Conservation (phyloP, 2,888 invertebrate species). For the Pomacea canaliculata region DNA sequence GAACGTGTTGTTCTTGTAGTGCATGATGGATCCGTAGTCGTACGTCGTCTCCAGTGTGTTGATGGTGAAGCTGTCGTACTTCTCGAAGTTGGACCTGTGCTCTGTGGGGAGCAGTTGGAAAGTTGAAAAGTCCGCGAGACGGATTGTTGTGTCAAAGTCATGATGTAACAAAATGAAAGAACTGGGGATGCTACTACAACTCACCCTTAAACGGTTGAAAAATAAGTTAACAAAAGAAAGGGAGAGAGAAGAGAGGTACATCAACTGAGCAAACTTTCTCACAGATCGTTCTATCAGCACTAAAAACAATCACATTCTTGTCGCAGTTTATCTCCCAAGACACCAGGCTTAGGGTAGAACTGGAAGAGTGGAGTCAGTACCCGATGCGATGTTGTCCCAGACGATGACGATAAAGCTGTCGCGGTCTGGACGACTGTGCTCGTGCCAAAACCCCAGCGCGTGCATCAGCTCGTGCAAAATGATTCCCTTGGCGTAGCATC, state of each 20-base stretch:
- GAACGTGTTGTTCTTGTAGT: slow-evolving; percentile 76
- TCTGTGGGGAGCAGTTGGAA: slow-evolving; percentile 56
- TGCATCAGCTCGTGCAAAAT: slow-evolving; percentile 85
- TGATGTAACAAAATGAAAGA: not conserved
- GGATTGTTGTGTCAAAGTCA: too few relatives aligned
- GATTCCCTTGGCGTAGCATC: slow-evolving; percentile 73
- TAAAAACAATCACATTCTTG: too few relatives aligned
- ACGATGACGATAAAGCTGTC: slow-evolving; percentile 77
- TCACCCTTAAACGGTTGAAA: too few relatives aligned
- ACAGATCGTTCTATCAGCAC: too few relatives aligned
- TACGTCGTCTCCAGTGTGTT: slow-evolving; percentile 76
- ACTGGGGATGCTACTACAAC: too few relatives aligned
- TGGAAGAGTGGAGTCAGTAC: slow-evolving; percentile 28
- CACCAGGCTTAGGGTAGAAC: too few relatives aligned
- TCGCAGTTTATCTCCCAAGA: too few relatives aligned
- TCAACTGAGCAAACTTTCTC: too few relatives aligned
- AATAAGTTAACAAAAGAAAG: too few relatives aligned
- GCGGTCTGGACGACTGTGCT: slow-evolving; percentile 83
- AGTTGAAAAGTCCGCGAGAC: not conserved
- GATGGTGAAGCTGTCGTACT: slow-evolving; percentile 37
- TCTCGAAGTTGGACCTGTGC: slow-evolving; percentile 72
- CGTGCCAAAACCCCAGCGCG: slow-evolving; percentile 85
- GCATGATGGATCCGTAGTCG: slow-evolving; percentile 85
- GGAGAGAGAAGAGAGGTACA: too few relatives aligned
- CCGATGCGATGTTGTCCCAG: slow-evolving; percentile 45